These are phyloP conservation scores for Euthynnus affinis DNA, from an alignment of 2,797 vertebrate genomes.

Conservation along the genomic window DNA sequence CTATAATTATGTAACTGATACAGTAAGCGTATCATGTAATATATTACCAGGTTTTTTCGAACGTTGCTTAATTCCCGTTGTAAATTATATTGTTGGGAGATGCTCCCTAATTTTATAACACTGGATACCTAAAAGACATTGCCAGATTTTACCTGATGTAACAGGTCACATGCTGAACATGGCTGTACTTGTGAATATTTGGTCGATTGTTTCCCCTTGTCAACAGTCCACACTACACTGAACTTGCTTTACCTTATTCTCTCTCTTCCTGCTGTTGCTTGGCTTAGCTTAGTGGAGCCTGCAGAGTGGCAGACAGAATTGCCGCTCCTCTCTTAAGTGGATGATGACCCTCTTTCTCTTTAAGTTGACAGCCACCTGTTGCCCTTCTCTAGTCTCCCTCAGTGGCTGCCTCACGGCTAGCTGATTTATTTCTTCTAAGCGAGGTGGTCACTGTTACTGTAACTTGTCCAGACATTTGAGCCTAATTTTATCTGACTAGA, in stretches of 20 bases:
- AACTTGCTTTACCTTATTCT: constrained; percentile 53
- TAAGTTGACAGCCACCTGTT: constrained; percentile 83
- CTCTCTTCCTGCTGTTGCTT: constrained; percentile 62
- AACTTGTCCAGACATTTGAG: constrained; percentile 77
- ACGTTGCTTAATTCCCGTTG: constrained; percentile 11
- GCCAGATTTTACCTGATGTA: constrained; percentile 7
- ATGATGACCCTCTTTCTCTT: constrained; percentile 72
- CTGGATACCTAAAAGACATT: constrained; percentile 6
- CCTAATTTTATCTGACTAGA: constrained; percentile 78
- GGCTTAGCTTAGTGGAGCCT: constrained; percentile 69
- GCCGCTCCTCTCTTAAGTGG: constrained; percentile 65
- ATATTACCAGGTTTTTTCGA: background rate
- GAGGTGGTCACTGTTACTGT: constrained; percentile 73
- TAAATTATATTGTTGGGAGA: constrained; percentile 18
- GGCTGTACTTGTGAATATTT: constrained; percentile 41
- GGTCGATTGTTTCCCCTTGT: constrained; percentile 1
- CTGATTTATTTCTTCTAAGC: constrained; percentile 69
- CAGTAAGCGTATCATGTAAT: constrained; percentile 16
- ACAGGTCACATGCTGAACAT: constrained; percentile 22
- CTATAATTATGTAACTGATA: constrained; percentile 50
- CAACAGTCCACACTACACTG: constrained; percentile 17
- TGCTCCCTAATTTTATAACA: constrained; percentile 13
- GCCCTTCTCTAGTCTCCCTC: constrained; percentile 61
- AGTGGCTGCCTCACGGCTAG: constrained; percentile 50
- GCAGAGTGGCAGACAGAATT: constrained; percentile 50